Base-by-base conservation (phyloP, 1,140 invertebrate species). In the Anoplophora glabripennis region DNA sequence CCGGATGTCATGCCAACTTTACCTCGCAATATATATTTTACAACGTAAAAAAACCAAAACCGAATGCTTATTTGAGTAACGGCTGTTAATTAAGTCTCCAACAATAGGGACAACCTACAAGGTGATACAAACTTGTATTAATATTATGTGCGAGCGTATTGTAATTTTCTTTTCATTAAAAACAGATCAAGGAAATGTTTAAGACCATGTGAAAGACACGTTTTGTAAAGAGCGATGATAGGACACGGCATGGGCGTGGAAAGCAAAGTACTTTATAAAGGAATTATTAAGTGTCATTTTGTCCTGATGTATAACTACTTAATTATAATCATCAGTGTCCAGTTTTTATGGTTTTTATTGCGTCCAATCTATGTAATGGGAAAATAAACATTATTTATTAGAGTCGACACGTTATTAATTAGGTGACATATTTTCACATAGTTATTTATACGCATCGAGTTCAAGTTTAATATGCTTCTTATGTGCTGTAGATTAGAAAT, bases 251-350 rank as follows among this genome's bases (percentile, higher is more conserved):
- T 38, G 54, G 35, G 18, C 38, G 38, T 41, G 38, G n/a, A n/a
- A 41, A 17, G n/a, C 28, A 53, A 53, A 28, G 14, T 34, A 33
- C 54, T 56, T 56, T 18, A 46, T 53, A 48, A 45, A 47, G 35
- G 12, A 12, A 47, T 37, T n/a, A 56, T 56, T 56, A 48, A 47
- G 36, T 56, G 54, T 56, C 54, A 56, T 56, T 55, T 56, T 56
- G 54, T 36, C 18, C 10, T 46, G 35, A 35, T 47, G 44, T 44
- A 44, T 56, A 56, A 56, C 44, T 37, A 56, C 34, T 36, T 56
- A 47, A 56, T 47, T 33, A 56, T 33, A 38, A 37, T 47, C 35
- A 56, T 56, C 41, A 56, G 11, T 37, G 42, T 42, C 11, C 14
- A 15, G 10, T 52, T 52, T 52, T 52, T 52, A 37, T 37, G 41